Evolutionary conservation across 2,888 invertebrate species (phyloP), one percentile per base, ranked within the genome.

Genomic region (Pimpla rufipes): DNA sequence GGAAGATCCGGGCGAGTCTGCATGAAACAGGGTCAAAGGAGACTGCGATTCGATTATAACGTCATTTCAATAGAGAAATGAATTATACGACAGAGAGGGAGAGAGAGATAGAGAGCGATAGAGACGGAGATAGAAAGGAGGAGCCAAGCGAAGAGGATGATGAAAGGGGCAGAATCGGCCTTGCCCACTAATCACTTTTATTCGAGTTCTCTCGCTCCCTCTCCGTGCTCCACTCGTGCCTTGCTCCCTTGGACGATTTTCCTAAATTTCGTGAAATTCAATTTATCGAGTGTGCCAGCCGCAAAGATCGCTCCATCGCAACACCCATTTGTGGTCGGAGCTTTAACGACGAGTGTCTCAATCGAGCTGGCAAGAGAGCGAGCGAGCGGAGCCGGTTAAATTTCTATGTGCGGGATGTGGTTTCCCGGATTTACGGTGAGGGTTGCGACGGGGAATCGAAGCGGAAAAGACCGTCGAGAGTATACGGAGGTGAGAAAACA

Each of bases 11-110:
- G 23, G 16, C n/a, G 45, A 55, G 7, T 55, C 68, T 47, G 52
- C 16, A 74, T 68, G 78, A 82, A 82, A 78, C 47, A 82, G 52
- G 83, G 77, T 83, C 76, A 80, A 73, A 83, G 77, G 45, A 68
- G 68, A 45, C 16, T 62, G 52, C 68, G 73, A 80, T 77, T 83
- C 80, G 80, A 80, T 83, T 80, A 77, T 79, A 83, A 83, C 73
- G 83, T 83, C 71, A 74, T 80, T 79, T 80, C 79, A 76, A 79
- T 77, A 68, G 52, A 68, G 77, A 79, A 76, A 83, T 83, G 47
- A 83, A 83, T 83, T 83, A 83, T 75, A 62, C 71, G 62, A 70
- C 21, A 67, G 47, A 29, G 59, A 42, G 1, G 16, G 55, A 66
- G 42, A 35, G 68, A 67, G 47, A 29, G 59, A 42, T 5, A 23